phyloP scores from a whole-genome alignment of 2,888 invertebrate species.

The Drosophila anceps region DNA sequence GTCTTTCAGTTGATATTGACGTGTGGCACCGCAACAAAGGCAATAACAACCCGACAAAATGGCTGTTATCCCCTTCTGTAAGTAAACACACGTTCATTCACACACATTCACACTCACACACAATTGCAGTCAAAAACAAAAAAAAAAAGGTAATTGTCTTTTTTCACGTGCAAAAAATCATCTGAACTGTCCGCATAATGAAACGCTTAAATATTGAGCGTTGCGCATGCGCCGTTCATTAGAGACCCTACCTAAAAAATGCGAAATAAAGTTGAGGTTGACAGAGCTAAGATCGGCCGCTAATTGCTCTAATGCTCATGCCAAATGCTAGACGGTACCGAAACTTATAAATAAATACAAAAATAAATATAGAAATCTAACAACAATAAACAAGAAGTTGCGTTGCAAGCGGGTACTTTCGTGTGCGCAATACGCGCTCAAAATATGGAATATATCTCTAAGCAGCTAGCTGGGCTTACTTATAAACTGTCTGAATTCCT shows the following conservation, averaged over 20 bases:
- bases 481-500: too few species aligned
- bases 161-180: constrained; percentile 52
- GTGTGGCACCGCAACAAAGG: constrained; percentile 14
- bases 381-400: neutral
- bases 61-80: constrained; percentile 73
- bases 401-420: neutral
- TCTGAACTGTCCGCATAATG: constrained; percentile 39
- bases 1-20: constrained; percentile 44
- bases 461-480: too few species aligned
- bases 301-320: constrained; percentile 49
- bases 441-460: neutral
- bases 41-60: constrained; percentile 50
- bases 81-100: too few species aligned
- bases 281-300: constrained; percentile 27
- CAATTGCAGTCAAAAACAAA: constrained; percentile 6
- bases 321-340: neutral
- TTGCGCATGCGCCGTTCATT: constrained; percentile 57
- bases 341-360: constrained; percentile 21
- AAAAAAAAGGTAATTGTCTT: constrained; percentile 11
- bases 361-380: neutral
- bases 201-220: constrained; percentile 50
- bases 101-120: constrained; percentile 4
- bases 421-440: neutral
- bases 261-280: constrained; percentile 21
- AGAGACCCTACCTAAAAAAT: constrained; percentile 16